phyloP scores from a whole-genome alignment of 92 coral and sea anemone species.

The Zoanthus sansibaricus region DNA sequence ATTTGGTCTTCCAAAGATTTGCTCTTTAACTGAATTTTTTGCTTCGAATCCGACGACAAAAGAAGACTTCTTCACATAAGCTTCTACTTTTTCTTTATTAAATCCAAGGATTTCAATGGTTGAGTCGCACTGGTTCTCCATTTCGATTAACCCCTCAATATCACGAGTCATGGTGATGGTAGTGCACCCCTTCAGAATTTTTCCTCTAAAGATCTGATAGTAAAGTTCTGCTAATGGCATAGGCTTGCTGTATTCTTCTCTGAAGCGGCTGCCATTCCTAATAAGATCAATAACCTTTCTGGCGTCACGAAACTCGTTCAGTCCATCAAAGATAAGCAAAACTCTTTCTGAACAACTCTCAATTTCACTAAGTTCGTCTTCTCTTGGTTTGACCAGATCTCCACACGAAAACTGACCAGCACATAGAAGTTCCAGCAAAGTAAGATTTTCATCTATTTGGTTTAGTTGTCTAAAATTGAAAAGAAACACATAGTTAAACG shows the following conservation, averaged over 20 bases:
- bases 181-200: constrained; percentile 32
- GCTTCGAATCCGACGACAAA: constrained; percentile 22
- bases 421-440: constrained; percentile 36
- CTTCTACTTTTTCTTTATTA: constrained; percentile 25
- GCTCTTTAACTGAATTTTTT: background rate
- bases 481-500: constrained; percentile 30
- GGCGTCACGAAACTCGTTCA: constrained; percentile 27
- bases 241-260: constrained; percentile 45
- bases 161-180: constrained; percentile 35
- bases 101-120: constrained; percentile 35
- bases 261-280: constrained; percentile 48
- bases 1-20: constrained; percentile 38
- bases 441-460: constrained; percentile 19
- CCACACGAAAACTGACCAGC: constrained; percentile 47
- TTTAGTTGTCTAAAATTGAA: constrained; percentile 43
- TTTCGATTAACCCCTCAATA: constrained; percentile 29
- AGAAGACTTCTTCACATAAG: constrained; percentile 26
- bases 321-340: constrained; percentile 43
- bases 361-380: constrained; percentile 40
- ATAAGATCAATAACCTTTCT: constrained; percentile 31
- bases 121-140: constrained; percentile 18
- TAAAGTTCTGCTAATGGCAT: constrained; percentile 43
- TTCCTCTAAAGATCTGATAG: constrained; percentile 43
- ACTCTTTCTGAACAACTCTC: constrained; percentile 19
- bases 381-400: constrained; percentile 37